Evolutionary conservation across 1,140 invertebrate species (phyloP), one percentile per base, ranked within the genome.

Genomic region (Palaemon carinicauda): DNA sequence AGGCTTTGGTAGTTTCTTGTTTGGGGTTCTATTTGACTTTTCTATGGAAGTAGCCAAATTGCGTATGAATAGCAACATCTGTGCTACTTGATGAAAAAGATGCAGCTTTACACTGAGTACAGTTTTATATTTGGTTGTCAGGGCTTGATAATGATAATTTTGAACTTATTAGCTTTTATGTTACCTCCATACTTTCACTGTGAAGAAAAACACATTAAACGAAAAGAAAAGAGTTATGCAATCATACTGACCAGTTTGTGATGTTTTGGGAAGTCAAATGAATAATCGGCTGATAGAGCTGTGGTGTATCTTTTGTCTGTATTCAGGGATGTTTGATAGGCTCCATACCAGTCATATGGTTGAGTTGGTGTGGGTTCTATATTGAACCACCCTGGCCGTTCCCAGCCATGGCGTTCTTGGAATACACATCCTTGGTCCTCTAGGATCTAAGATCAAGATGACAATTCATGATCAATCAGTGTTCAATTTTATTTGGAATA

Each of bases 381-480:
- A 60, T 91, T 91, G 94, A 96, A 95, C 93, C 94, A 95, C 0
- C 95, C 96, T 0, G 96, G 96, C 88, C 96, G 91, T 91, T 98
- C 96, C 95, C 96, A 97, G 0, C 96, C 96, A 83, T 96, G 95
- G 17, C 95, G 93, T 90, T 96, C 94, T 91, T 97, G 95, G 95
- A 96, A 97, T 21, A 97, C 94, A 10, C 96, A 97, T 2, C 96
- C 96, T 73, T 92, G 92, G 12, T 94, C 93, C 60, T 95, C 90
- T 51, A 96, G 90, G 86, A 93, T 92, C 92, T 96, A 91, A 29
- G 90, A 89, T 82, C 54, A 88, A 12, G 41, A 21, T 1, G 10
- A n/a, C 9, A 3, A 9, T 41, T 12, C 7, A 12, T 41, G 41
- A 41, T 9, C 12, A 12, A 1, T 41, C n/a, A 7, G 12, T 41